Conservation (phyloP, 2,113 vertebrate species). For the Brachirus orientalis region DNA sequence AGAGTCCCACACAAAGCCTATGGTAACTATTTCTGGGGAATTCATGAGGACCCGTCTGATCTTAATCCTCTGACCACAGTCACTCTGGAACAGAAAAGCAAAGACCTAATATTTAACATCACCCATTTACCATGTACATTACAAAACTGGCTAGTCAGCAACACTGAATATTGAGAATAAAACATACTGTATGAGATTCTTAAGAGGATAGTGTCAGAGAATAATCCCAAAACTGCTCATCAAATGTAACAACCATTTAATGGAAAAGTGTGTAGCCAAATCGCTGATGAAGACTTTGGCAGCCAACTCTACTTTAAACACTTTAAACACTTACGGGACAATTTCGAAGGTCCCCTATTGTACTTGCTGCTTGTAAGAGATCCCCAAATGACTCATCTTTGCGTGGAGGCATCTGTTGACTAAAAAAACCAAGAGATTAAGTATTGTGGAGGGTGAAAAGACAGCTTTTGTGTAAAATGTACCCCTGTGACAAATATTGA, state of each 20-base stretch:
- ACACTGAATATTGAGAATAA: neutral
- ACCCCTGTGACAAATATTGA: constrained; percentile 26
- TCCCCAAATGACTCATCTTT: constrained; percentile 93
- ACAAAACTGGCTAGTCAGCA: neutral
- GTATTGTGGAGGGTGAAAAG: neutral
- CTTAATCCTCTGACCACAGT: constrained; percentile 94
- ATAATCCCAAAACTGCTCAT: neutral
- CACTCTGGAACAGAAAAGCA: constrained; percentile 81
- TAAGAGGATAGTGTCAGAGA: too few species aligned
- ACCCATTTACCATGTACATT: neutral
- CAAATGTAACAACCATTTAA: neutral
- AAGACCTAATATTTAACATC: neutral
- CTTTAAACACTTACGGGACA: constrained; percentile 87
- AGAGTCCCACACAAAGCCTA: constrained; percentile 95
- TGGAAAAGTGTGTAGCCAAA: neutral
- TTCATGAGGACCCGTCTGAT: constrained; percentile 98
- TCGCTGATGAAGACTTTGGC: neutral
- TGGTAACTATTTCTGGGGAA: constrained; percentile 95
- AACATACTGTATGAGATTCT: neutral
- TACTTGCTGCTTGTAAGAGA: constrained; percentile 91
- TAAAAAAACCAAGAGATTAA: constrained; percentile 50
- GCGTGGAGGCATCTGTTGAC: constrained; percentile 89
- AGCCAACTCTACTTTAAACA: neutral
- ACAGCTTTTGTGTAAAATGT: neutral
- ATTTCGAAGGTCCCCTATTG: constrained; percentile 91